phyloP scores from a whole-genome alignment of 2,797 vertebrate genomes.

The Anabas testudineus region DNA sequence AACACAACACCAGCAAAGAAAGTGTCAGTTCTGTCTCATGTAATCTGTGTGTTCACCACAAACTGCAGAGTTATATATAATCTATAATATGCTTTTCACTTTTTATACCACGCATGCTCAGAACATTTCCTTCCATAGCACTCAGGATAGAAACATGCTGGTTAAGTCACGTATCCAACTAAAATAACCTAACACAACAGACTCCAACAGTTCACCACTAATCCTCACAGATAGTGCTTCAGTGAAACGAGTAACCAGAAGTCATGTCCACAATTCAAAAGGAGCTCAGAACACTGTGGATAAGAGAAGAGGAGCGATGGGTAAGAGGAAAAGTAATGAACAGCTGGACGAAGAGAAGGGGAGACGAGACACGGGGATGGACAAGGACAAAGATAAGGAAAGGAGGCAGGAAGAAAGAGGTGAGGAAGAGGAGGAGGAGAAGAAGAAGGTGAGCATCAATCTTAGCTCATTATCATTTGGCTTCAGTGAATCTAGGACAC shows the following conservation, averaged over 20 bases:
- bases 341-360: neutral
- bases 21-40: no score
- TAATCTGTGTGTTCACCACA: no score
- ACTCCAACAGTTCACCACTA: no score
- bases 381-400: neutral
- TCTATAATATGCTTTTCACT: no score
- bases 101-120: no score
- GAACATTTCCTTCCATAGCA: no score
- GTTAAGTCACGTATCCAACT: no score
- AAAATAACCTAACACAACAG: no score
- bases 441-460: conserved; percentile 63
- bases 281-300: neutral
- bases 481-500: conserved; percentile 73
- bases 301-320: neutral
- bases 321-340: neutral
- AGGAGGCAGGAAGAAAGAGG: neutral
- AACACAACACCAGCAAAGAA: no score
- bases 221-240: neutral
- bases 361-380: neutral
- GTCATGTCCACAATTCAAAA: neutral
- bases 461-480: conserved; percentile 74
- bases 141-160: no score
- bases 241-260: neutral
- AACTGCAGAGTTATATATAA: no score
- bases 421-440: conserved; percentile 50